Base-by-base conservation (phyloP, 2,797 vertebrate genomes). In the Mycteria americana region DNA sequence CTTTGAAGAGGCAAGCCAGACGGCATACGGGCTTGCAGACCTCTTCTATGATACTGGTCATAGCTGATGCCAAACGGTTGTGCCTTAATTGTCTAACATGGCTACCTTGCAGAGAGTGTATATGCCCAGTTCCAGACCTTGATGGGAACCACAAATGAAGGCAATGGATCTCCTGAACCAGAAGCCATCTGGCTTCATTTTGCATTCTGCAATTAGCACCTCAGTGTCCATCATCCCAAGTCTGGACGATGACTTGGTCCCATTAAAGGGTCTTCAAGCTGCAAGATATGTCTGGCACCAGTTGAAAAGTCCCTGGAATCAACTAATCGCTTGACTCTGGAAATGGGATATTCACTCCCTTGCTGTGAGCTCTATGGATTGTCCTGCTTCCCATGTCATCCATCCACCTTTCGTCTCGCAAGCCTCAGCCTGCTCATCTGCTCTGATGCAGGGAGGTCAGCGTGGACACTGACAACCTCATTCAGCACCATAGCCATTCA, bases 151-250 rank as follows among this genome's bases (percentile, higher is more conserved):
- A 89, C 77, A 95, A 85, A 80, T 28, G 5, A 93, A 93, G 19
- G 50, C 35, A 87, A 73, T 72, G 17, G 37, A 11, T 63, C 63
- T 92, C 65, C 74, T 72, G 70, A 87, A 89, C 23, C 37, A 92
- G 67, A 94, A 92, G 51, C 74, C 91, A 91, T 82, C 84, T 88
- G 78, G 50, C 59, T 95, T 69, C 18, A 73, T 54, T 93, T 87
- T 76, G 30, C 19, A 73, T 73, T 76, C 70, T 85, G 27, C 54
- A 76, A 51, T 92, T 87, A 91, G 28, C 51, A 62, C 27, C 41
- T 65, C 74, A 39, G 35, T 39, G n/a, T 46, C 79, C 22, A 18
- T 77, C 70, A 76, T 69, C 56, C 51, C 19, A 33, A 41, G 27
- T n/a, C 63, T 89, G 78, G 35, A 53, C 10, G 31, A 85, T 79